Evolutionary conservation across 2,113 vertebrate species (phyloP), one percentile per base, ranked within the genome.

Genomic region (Hipposideros armiger): DNA sequence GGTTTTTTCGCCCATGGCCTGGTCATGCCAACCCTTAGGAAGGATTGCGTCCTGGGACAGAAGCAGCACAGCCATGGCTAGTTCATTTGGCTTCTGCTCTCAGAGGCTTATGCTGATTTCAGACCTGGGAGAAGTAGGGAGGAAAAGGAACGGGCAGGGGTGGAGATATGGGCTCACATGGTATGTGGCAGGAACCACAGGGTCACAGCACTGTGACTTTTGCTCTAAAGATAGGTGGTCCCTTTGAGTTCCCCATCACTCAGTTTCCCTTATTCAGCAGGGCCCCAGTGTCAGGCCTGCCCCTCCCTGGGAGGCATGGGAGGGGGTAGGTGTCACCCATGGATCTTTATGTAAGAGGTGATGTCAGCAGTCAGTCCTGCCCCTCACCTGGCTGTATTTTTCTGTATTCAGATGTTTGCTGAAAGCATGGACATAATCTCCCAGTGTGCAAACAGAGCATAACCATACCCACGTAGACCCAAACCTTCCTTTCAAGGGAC

Each of bases 271-370:
- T 78, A 64, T 50, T 87, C 54, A 6, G 36, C 36, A 74, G 40
- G 60, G 69, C 80, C 45, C 87, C 78, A 69, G 92, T 20, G 87
- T 90, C 97, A 96, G 96, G 83, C 36, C 70, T 83, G 84, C 87
- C 78, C 91, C 22, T n/a, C 90, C 96, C 94, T 50, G 85, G 87
- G 85, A 70, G 84, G 92, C 52, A 2, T 58, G 87, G 95, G 96
- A 89, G 96, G 94, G 91, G 83, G 60, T 60, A 87, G 80, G 94
- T 94, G 92, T 87, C 56, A 72, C 88, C 93, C 36, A 1, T 7
- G 47, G 86, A 80, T 95, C 90, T 95, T 88, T 70, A 56, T n/a
- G 19, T 58, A 96, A 96, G 84, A 91, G 95, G 85, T 97, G 97
- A 94, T 77, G 90, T 95, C 96, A 95, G 90, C 84, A 2, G 87